Conservation (phyloP, 2,113 vertebrate genomes). For the Sinosuthora webbiana region DNA sequence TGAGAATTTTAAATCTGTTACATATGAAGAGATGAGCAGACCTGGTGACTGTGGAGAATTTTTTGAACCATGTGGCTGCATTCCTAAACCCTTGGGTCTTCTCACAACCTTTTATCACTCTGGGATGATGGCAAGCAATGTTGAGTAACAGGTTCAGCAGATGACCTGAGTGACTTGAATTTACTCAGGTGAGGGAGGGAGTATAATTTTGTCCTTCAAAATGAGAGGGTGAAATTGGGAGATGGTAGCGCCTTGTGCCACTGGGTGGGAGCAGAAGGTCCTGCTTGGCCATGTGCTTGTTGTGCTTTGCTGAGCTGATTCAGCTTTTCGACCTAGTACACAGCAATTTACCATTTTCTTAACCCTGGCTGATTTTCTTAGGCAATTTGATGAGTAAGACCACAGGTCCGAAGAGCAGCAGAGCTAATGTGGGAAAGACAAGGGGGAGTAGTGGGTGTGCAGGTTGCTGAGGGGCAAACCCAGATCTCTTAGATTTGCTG, state of each 20-base stretch:
- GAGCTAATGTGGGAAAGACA: neutral
- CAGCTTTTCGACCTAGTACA: neutral
- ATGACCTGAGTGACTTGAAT: neutral
- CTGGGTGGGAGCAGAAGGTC: neutral
- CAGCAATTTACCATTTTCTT: neutral
- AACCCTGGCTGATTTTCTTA: neutral
- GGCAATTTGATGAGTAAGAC: neutral
- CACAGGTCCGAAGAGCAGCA: neutral
- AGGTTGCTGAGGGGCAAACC: neutral
- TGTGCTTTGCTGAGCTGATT: neutral
- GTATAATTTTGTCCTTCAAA: neutral
- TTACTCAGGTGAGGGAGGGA: neutral
- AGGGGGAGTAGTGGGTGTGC: neutral
- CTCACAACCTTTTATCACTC: neutral
- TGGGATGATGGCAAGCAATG: neutral
- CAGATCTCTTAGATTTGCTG: neutral
- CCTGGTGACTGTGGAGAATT: neutral
- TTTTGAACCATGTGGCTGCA: neutral
- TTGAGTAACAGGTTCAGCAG: neutral
- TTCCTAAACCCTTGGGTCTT: neutral
- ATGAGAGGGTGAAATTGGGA: neutral
- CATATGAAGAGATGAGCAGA: neutral
- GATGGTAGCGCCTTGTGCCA: neutral
- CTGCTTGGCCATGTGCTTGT: fast-evolving
- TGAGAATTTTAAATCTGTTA: neutral